These are phyloP conservation scores for Dipodomys spectabilis DNA, from an alignment of 2,113 vertebrate genomes.

Conservation along the genomic window DNA sequence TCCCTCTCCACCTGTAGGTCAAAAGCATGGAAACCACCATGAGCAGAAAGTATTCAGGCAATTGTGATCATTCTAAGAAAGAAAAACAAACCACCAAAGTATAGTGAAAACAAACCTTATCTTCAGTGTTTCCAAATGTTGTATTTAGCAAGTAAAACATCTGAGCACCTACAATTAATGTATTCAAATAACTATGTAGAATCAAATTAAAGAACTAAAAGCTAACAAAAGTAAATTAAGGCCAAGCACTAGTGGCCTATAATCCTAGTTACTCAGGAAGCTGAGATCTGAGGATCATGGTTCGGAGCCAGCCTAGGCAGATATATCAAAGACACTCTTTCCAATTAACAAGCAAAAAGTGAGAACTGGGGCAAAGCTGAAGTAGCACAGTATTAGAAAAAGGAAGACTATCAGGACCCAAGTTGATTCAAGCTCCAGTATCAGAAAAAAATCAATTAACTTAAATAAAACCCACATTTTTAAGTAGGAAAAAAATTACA, in stretches of 20 bases:
- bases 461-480: background rate
- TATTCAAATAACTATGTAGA: background rate
- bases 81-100: background rate
- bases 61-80: background rate
- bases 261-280: no score
- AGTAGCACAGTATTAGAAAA: no score
- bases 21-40: background rate
- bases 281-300: no score
- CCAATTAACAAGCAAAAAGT: no score
- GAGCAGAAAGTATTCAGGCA: background rate
- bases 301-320: no score
- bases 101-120: background rate
- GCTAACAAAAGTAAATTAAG: no score
- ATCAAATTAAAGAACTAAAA: background rate
- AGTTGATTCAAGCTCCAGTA: no score
- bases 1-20: background rate
- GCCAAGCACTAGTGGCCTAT: no score
- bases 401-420: no score
- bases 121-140: background rate
- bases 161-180: background rate
- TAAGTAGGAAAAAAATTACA: background rate
- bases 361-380: no score
- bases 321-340: no score
- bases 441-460: background rate
- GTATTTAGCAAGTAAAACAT: background rate